Evolutionary conservation across 1,140 invertebrate species (phyloP).

Genomic region (Myzus persicae): DNA sequence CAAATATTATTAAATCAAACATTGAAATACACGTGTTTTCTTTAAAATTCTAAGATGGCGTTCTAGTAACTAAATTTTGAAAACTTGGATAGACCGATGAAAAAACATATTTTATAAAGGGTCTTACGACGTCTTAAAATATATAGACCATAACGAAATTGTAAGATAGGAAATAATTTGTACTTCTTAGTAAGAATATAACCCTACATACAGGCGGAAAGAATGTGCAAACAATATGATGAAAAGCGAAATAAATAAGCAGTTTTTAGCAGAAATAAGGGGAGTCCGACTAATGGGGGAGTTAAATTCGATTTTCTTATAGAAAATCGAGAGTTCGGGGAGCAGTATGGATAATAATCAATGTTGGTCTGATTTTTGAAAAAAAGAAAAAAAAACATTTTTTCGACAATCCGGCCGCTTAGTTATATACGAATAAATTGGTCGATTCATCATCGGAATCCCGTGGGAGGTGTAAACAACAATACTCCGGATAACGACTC

Average conservation of each 20-base stretch:
- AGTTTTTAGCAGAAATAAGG: background rate
- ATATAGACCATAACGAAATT: background rate
- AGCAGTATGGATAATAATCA: background rate
- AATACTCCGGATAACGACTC: conserved; percentile 51
- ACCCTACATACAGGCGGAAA: background rate
- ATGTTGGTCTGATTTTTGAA: conserved; percentile 14
- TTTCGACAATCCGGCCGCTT: background rate
- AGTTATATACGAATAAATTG: conserved; percentile 20
- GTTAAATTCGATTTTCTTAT: conserved; percentile 44
- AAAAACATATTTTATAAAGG: background rate
- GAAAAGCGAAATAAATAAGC: background rate
- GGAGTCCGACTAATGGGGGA: background rate
- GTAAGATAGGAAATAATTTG: background rate
- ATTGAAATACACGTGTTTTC: no score
- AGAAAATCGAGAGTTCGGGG: conserved; percentile 31
- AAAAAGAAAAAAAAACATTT: background rate
- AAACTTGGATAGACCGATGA: background rate
- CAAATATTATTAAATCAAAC: no score
- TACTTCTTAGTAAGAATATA: background rate
- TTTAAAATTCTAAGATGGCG: background rate
- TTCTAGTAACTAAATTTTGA: background rate
- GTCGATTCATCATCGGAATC: conserved; percentile 52
- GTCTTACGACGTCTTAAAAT: no score
- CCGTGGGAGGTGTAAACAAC: conserved; percentile 57
- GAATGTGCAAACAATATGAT: no score